These are phyloP conservation scores for Drosophila eugracilis DNA, from an alignment of 1,140 invertebrate genomes.

Conservation along the genomic window DNA sequence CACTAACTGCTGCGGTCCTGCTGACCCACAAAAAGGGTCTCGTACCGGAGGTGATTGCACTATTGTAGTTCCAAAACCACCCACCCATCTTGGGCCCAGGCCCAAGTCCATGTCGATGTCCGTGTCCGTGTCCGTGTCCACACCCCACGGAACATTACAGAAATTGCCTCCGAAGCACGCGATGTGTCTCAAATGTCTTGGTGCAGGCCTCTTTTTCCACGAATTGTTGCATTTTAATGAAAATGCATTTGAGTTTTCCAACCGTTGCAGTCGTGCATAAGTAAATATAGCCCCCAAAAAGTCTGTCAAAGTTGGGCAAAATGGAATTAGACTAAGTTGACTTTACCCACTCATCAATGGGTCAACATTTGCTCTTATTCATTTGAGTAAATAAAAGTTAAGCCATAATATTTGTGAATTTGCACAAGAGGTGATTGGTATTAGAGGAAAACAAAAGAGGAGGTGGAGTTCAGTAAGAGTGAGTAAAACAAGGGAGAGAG, in stretches of 20 bases:
- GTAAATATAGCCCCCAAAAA: constrained; percentile 8
- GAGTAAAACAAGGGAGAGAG: neutral
- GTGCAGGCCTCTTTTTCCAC: constrained; percentile 30
- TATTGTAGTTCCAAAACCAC: neutral
- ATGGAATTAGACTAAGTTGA: constrained; percentile 28
- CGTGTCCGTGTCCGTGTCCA: neutral
- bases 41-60: constrained; percentile 63
- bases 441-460: constrained; percentile 36
- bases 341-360: constrained; percentile 34
- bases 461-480: too few species aligned
- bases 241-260: constrained; percentile 19
- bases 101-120: too few species aligned
- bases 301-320: constrained; percentile 12
- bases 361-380: constrained; percentile 30
- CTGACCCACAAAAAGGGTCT: constrained; percentile 63
- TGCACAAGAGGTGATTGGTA: constrained; percentile 12
- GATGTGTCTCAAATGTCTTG: constrained; percentile 48
- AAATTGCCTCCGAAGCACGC: constrained; percentile 44
- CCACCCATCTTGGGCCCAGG: too few species aligned
- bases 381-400: constrained; percentile 17
- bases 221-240: constrained; percentile 42
- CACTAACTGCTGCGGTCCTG: constrained; percentile 50
- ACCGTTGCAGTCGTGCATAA: constrained; percentile 28
- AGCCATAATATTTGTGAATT: constrained; percentile 35
- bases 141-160: constrained; percentile 8